Evolutionary conservation across 2,113 vertebrate genomes (phyloP), one percentile per base, ranked within the genome.

Genomic region (Chaetorhynchus papuensis): DNA sequence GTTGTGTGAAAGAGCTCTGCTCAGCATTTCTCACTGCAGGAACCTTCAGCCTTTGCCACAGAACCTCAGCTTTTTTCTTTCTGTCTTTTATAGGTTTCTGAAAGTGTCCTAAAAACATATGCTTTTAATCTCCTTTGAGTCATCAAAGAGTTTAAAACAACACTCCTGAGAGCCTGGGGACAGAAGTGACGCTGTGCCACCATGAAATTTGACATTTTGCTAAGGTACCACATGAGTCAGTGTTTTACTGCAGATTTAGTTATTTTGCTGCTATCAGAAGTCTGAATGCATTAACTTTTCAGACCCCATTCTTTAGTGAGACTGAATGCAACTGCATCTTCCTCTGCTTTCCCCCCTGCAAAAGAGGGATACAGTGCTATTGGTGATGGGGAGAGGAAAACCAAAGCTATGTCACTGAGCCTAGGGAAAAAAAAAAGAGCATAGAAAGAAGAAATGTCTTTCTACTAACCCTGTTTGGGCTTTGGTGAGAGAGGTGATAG

Each of bases 121-220:
- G 60, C 21, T 16, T 88, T 90, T 81, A 70, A 63, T 70, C 63
- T 93, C 45, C 35, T 88, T 83, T 82, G 77, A 92, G 44, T 87
- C 80, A 89, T 91, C 71, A 83, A 82, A 87, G 66, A 85, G 50
- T 26, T 57, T 82, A 26, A 88, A 91, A 87, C 71, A 90, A 35
- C 64, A 26, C 42, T 80, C 28, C 35, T 39, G 39, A 77, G 72
- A 90, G 30, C 83, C 79, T 27, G 56, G 44, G 83, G 49, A 83
- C 47, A 88, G 71, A 81, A 90, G 1, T 23, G 42, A 47, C 76
- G 69, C 70, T 59, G 42, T 80, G 54, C 59, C 47, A 63, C 56
- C 75, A 44, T 80, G 79, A 94, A 90, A 93, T 78, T 5, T 86
- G 47, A 90, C 72, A 83, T 94, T 93, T 96, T 93, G 68, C 56